Evolutionary conservation across 2,888 invertebrate genomes (phyloP).

Genomic region (Hedya salicella): DNA sequence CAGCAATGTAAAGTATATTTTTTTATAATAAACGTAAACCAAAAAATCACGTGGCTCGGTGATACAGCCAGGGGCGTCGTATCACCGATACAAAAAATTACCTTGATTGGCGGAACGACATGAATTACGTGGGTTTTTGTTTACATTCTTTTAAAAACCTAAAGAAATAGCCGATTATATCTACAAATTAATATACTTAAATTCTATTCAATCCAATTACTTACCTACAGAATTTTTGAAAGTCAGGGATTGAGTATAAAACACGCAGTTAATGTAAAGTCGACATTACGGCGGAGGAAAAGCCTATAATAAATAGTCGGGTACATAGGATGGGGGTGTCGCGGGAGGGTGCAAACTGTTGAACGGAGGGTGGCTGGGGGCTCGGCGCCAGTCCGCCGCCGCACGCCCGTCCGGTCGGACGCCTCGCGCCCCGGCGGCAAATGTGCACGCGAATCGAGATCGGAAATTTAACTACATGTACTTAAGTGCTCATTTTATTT

Average conservation of each 20-base stretch:
- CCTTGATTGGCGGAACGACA: too few relatives aligned
- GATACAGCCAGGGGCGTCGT: too few relatives aligned
- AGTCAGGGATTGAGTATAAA: not conserved
- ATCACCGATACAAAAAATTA: too few relatives aligned
- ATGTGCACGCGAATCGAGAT: conserved; percentile 47
- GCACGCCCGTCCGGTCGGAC: conserved; percentile 63
- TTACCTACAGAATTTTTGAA: not conserved
- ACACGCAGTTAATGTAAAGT: conserved; percentile 26
- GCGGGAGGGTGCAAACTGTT: conserved; percentile 81
- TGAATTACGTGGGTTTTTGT: too few relatives aligned
- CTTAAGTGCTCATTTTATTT: not conserved
- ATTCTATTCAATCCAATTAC: not conserved
- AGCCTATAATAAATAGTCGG: conserved; percentile 43
- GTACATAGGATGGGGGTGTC: conserved; percentile 54
- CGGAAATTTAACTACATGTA: conserved; percentile 10
- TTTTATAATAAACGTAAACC: too few relatives aligned
- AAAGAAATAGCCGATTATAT: too few relatives aligned
- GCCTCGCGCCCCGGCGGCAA: conserved; percentile 49
- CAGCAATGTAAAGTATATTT: too few relatives aligned
- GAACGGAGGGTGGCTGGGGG: conserved; percentile 75
- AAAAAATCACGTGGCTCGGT: too few relatives aligned
- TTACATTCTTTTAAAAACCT: too few relatives aligned
- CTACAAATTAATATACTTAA: too few relatives aligned
- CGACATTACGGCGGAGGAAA: conserved; percentile 32
- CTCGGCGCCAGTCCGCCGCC: conserved; percentile 77